These are phyloP conservation scores for Lutjanus argentimaculatus DNA, from an alignment of 2,797 vertebrate species.

Conservation along the genomic window DNA sequence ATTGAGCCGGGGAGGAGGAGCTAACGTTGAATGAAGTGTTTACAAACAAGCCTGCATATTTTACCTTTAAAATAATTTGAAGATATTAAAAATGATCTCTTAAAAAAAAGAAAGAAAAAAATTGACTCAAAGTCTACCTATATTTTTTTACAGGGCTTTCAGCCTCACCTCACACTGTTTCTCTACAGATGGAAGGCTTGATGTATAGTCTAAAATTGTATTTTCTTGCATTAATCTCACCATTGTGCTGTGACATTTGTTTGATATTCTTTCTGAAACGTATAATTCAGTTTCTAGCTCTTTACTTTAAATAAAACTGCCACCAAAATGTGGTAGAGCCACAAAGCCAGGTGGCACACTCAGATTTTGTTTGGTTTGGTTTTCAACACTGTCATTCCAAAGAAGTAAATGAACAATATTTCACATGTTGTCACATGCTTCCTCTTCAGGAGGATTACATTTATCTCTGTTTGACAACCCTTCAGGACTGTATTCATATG, in stretches of 20 bases:
- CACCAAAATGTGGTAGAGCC: not conserved
- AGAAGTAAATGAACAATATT: conserved; percentile 66
- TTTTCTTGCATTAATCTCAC: not conserved
- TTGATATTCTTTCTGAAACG: not conserved
- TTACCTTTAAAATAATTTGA: no score
- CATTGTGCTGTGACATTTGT: not conserved
- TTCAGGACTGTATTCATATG: conserved; percentile 3
- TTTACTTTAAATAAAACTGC: not conserved
- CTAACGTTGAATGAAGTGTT: no score
- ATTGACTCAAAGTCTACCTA: not conserved
- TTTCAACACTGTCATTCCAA: conserved; percentile 67
- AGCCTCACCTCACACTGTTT: not conserved
- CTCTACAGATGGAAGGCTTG: not conserved
- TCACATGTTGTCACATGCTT: conserved; percentile 68
- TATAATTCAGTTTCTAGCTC: not conserved
- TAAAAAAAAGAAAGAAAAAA: no score
- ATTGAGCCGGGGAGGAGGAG: no score
- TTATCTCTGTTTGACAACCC: conserved; percentile 71
- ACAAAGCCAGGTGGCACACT: conserved; percentile 39
- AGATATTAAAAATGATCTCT: no score
- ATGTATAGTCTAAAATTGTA: not conserved
- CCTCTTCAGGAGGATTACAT: conserved; percentile 61
- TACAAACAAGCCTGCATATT: no score
- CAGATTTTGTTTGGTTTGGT: conserved; percentile 41
- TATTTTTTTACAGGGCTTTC: not conserved